Base-by-base conservation (phyloP, 2,888 invertebrate genomes). In the Xylota segnis region DNA sequence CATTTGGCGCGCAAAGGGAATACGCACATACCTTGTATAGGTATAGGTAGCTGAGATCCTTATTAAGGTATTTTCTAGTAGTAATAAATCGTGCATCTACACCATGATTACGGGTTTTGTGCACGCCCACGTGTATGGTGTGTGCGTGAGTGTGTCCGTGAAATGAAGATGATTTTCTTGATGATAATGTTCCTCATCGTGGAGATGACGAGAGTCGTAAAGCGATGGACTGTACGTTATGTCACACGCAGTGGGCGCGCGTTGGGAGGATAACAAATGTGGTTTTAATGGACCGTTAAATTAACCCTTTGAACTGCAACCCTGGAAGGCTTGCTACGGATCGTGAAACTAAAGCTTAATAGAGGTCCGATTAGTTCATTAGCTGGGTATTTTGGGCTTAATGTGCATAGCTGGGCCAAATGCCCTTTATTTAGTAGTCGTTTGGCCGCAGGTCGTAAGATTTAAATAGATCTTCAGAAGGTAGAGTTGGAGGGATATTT, bases 51-150 rank as follows among this genome's bases (percentile, higher is more conserved):
- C 7, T 37, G 47, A 37, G 43, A 71, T 63, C 66, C 61, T 72
- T 59, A 54, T 68, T 63, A 52, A 78, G 74, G 74, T 43, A 34
- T 61, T 63, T 45, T 66, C 65, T 65, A 70, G 74, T 40, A 23
- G 70, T 50, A 63, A 84, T 84, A 84, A 84, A 84, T 84, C 70
- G 37, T 45, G 43, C 79, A 74, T 70, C 50, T 70, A 70, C 59
- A 37, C 61, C 37, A 63, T 78, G 78, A 68, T 83, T 68, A 74
- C 63, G 65, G 71, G 40, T 54, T 72, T 52, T 5, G 56, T 70
- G 43, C 43, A 50, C 61, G 29, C 29, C n/a, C 63, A 56, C 18
- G 23, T 54, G n/a, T n/a, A n/a, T n/a, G n/a, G n/a, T 27, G 34
- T 34, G 32, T 32, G 5, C 6, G 32, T 32, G 32, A 9, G 37